These are phyloP conservation scores for Pseudopleuronectes americanus DNA, from an alignment of 2,797 vertebrate species.

Conservation along the genomic window DNA sequence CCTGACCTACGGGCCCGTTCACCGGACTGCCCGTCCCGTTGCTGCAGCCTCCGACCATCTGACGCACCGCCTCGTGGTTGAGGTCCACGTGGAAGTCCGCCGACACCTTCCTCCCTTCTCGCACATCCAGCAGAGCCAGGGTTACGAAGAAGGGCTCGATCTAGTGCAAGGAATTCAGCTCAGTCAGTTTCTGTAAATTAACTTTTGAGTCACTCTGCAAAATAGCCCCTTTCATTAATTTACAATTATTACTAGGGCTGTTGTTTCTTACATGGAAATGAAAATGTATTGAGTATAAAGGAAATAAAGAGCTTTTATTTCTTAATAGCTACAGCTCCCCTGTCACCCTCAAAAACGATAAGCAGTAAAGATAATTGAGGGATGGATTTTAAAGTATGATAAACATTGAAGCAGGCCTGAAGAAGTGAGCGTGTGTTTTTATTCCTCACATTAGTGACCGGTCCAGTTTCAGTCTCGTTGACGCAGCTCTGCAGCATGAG, in stretches of 20 bases:
- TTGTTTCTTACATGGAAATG: too few species aligned
- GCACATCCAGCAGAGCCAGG: constrained; percentile 90
- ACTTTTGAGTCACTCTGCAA: not conserved
- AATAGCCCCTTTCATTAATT: too few species aligned
- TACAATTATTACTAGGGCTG: too few species aligned
- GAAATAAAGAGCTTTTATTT: too few species aligned
- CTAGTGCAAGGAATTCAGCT: constrained; percentile 70
- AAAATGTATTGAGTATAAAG: too few species aligned
- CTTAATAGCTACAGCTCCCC: too few species aligned
- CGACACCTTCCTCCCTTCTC: constrained; percentile 93
- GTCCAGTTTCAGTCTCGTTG: constrained; percentile 90
- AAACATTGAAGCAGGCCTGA: not conserved
- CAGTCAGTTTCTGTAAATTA: constrained; percentile 9
- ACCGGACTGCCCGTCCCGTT: constrained; percentile 23
- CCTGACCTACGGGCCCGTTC: constrained; percentile 68
- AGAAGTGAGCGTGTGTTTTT: not conserved
- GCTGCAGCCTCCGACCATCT: constrained; percentile 79
- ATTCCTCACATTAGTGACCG: constrained; percentile 90
- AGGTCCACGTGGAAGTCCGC: constrained; percentile 97
- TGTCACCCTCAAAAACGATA: too few species aligned
- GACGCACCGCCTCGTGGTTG: constrained; percentile 87
- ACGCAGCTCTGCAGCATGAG: constrained; percentile 94
- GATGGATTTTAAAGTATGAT: not conserved
- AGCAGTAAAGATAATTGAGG: too few species aligned
- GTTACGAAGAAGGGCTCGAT: constrained; percentile 97